Evolutionary conservation across 2,888 invertebrate species (phyloP).

Genomic region (Drosophila siamana): DNA sequence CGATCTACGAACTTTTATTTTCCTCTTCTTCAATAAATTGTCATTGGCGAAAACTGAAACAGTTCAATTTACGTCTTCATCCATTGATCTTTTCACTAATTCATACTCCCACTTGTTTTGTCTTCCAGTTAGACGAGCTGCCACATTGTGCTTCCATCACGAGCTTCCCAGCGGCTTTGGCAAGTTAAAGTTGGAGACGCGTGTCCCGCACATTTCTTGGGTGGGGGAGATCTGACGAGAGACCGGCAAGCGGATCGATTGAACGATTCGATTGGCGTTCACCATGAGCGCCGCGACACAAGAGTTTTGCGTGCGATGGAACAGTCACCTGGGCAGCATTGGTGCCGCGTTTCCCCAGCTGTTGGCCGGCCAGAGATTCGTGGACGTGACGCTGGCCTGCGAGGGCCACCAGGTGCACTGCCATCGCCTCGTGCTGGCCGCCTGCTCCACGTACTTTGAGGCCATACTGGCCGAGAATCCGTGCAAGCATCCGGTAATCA

Average conservation of each 20-base stretch:
- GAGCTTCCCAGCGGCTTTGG: too few species aligned
- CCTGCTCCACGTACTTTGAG: conserved; percentile 94
- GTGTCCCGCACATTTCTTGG: background rate
- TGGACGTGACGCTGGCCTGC: conserved; percentile 95
- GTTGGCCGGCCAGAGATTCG: conserved; percentile 87
- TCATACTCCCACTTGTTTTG: too few species aligned
- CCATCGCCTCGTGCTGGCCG: conserved; percentile 94
- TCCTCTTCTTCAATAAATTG: too few species aligned
- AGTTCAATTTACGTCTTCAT: too few species aligned
- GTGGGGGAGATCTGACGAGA: too few species aligned
- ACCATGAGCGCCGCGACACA: conserved; percentile 72
- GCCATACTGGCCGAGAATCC: conserved; percentile 92
- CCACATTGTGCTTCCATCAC: too few species aligned
- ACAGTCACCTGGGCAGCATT: conserved; percentile 85
- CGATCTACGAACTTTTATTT: too few species aligned
- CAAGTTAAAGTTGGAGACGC: background rate
- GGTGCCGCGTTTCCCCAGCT: conserved; percentile 85
- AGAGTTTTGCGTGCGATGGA: conserved; percentile 86
- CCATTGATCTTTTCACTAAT: too few species aligned
- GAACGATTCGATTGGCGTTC: conserved; percentile 1
- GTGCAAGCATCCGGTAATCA: conserved; percentile 93
- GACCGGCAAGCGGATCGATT: background rate
- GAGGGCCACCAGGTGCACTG: conserved; percentile 93
- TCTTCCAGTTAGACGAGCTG: too few species aligned
- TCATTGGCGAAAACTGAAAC: too few species aligned